Conservation (phyloP, 2,797 vertebrate species). For the Ctenopoma kingsleyae region DNA sequence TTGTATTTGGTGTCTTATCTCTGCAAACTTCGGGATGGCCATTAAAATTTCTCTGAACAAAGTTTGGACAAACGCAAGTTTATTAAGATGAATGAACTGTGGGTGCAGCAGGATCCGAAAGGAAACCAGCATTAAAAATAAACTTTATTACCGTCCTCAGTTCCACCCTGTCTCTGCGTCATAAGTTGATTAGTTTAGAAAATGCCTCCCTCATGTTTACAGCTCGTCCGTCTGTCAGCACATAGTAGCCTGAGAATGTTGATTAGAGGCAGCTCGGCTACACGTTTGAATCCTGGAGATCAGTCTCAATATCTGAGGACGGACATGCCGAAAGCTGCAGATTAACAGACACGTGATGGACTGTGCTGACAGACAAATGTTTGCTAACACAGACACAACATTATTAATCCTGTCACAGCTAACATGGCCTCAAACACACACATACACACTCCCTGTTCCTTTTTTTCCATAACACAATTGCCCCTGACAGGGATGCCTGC, state of each 20-base stretch:
- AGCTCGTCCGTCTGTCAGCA: slow-evolving; percentile 59
- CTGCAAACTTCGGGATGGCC: neutral
- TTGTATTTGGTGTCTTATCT: neutral
- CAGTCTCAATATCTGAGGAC: slow-evolving; percentile 41
- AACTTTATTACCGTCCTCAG: slow-evolving; percentile 7
- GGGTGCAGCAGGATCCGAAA: neutral
- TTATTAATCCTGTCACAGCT: slow-evolving; percentile 31
- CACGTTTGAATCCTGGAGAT: slow-evolving; percentile 54
- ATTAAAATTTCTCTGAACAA: neutral
- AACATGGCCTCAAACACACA: slow-evolving; percentile 11
- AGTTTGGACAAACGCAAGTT: neutral
- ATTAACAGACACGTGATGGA: slow-evolving; percentile 47
- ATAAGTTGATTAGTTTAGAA: slow-evolving; percentile 24
- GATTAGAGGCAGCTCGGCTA: slow-evolving; percentile 46
- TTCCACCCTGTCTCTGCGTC: neutral
- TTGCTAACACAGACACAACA: slow-evolving; percentile 43
- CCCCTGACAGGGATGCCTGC: slow-evolving; percentile 24
- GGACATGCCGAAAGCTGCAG: slow-evolving; percentile 33
- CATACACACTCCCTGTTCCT: slow-evolving; percentile 2
- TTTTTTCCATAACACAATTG: slow-evolving; percentile 41
- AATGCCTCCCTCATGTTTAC: slow-evolving; percentile 31
- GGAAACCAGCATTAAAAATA: slow-evolving; percentile 20
- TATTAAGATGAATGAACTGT: neutral
- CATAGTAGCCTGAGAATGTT: slow-evolving; percentile 71
- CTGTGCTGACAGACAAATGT: slow-evolving; percentile 38